Evolutionary conservation across 1,140 invertebrate genomes (phyloP).

Genomic region (Neelides sp.): DNA sequence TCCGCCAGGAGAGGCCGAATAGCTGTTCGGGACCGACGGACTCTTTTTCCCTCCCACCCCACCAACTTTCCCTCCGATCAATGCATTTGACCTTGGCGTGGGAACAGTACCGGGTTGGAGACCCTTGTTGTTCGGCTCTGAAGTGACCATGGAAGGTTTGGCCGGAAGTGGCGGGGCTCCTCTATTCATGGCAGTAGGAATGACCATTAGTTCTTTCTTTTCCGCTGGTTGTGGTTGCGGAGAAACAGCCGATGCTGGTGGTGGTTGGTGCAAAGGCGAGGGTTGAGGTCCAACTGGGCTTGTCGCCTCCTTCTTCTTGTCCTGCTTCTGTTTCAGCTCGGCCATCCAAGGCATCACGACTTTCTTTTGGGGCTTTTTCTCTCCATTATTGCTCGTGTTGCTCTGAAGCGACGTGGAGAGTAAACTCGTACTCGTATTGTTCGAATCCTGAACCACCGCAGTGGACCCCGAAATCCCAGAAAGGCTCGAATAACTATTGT

Average conservation of each 20-base stretch:
- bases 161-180: slow-evolving; percentile 29
- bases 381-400: not conserved
- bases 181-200: not conserved
- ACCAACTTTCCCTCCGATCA: not conserved
- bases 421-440: too few relatives aligned
- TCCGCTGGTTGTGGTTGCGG: not conserved
- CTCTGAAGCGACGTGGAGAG: too few relatives aligned
- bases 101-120: not conserved
- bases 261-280: not conserved
- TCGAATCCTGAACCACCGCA: too few relatives aligned
- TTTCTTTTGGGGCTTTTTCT: too few relatives aligned
- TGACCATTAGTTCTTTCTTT: not conserved
- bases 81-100: not conserved
- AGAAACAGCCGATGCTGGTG: not conserved
- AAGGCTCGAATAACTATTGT: too few relatives aligned
- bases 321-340: slow-evolving; percentile 27
- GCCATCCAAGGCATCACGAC: slow-evolving; percentile 24
- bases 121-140: too few relatives aligned
- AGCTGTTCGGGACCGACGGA: too few relatives aligned
- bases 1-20: not conserved
- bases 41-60: slow-evolving; percentile 1
- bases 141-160: slow-evolving; percentile 14
- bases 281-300: not conserved
- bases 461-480: too few relatives aligned
- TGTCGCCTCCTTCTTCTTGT: slow-evolving; percentile 14